Evolutionary conservation across 2,113 vertebrate genomes (phyloP), one percentile per base, ranked within the genome.

Genomic region (Eudyptes chrysolophus): DNA sequence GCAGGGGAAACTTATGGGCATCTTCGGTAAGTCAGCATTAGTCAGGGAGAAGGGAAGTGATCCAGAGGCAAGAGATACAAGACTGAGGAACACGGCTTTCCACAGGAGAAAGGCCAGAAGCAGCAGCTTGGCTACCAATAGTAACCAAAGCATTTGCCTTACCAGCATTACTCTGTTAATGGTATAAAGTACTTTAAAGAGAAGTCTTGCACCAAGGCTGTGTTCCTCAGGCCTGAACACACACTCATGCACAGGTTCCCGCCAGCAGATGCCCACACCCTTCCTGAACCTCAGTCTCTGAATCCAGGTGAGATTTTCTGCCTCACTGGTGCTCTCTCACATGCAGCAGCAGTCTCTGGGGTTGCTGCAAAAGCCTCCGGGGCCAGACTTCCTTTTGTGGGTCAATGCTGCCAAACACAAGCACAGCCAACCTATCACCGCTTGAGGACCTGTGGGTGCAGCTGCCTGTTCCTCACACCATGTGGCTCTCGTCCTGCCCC

Each of bases 51-150:
- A 69, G 24, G 66, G 61, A 76, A 90, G 21, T 0, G 0, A 55
- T 22, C 36, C 76, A 51, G 40, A 68, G 69, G 52, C 3, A 2
- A 48, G 12, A 62, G 24, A 52, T 7, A 6, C 9, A 58, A 49
- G 51, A 60, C 1, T 0, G 7, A 66, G 40, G 36, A 82, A 75
- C 12, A 4, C 0, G 0, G 71, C 70, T 61, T 72, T 71, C 46
- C 44, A 38, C 20, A 9, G 13, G 19, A 89, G 16, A 89, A 70
- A 42, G 22, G 13, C 34, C 87, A 84, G 70, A n/a, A 78, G 49
- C 80, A 87, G 57, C 75, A 84, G 75, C 34, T 79, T 42, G 9
- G 20, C 40, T 82, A 84, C 46, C 11, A 26, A 32, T 0, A 64
- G 64, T 10, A 27, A 75, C 48, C 52, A 72, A 80, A 55, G 57